Evolutionary conservation across 2,888 invertebrate species (phyloP), one percentile per base, ranked within the genome.

Genomic region (Cryptocheilus praepositus): DNA sequence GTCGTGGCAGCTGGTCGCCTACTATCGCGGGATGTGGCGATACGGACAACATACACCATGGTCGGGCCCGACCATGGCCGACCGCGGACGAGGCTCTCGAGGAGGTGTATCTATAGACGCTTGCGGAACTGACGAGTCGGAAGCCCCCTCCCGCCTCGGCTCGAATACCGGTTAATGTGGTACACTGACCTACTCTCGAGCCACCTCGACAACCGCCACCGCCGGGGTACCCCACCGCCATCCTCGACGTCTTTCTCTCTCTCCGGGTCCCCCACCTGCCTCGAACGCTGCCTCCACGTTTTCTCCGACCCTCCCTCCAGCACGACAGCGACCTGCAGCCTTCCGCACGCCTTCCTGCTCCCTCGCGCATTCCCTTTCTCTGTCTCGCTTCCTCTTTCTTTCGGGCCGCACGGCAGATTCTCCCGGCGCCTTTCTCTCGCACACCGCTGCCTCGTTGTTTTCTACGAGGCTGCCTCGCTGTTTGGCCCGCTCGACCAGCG

Each of bases 141-240:
- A 85, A 85, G 85, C 79, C 83, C 70, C 71, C 77, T 76, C 79
- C 79, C 78, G 71, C 73, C 81, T 64, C 58, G 67, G 61, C 58
- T 70, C 64, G 73, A 79, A 81, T 83, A 83, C 82, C 85, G 83
- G 84, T 82, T 85, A 83, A 86, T 85, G 86, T 88, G 88, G 88
- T 88, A 88, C 87, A 88, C 88, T 88, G 88, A 88, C 88, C 88
- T 88, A 88, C 88, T 88, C 86, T 87, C 79, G 70, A 79, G 81
- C 73, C 74, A 77, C 76, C 74, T 67, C 76, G 71, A 61, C 78
- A 36, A 11, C 36, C 36, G 79, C 79, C 77, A 76, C 76, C 55
- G 7, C 4, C 61, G 71, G 70, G 70, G 71, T 63, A 55, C 77
- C 80, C 77, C 82, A 71, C 78, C 72, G 59, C 46, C 69, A 80